These are phyloP conservation scores for Belgica antarctica DNA, from an alignment of 2,888 invertebrate genomes.

Conservation along the genomic window DNA sequence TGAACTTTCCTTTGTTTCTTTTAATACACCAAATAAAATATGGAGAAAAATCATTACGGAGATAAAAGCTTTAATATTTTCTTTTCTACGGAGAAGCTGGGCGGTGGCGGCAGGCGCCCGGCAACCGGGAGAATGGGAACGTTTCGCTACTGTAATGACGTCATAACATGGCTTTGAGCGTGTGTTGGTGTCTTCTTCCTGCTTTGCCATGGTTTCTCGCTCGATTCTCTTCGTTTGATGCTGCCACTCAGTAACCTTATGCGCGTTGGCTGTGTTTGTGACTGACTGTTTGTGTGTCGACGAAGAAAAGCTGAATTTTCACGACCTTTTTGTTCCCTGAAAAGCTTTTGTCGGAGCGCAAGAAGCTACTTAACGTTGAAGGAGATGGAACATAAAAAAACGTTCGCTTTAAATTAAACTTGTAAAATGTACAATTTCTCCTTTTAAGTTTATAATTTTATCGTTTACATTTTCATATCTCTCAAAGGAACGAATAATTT, in stretches of 20 bases:
- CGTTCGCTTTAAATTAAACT: background rate
- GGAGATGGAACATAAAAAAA: background rate
- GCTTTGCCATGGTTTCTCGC: background rate
- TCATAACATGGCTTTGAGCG: conserved; percentile 11
- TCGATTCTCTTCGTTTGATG: background rate
- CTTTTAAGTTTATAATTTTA: background rate
- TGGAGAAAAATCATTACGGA: conserved; percentile 43
- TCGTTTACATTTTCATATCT: conserved; percentile 1
- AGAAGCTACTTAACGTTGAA: too few relatives aligned
- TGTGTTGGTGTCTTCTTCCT: background rate
- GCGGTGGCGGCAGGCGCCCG: conserved; percentile 3
- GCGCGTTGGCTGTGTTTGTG: background rate
- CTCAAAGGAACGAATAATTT: background rate
- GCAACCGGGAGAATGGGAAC: background rate
- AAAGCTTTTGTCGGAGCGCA: background rate
- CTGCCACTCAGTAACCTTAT: background rate
- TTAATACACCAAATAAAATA: conserved; percentile 31
- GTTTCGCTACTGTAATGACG: conserved; percentile 30
- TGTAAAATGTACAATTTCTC: background rate
- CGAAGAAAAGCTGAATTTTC: conserved; percentile 7
- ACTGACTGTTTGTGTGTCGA: conserved; percentile 1
- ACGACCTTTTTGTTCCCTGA: conserved; percentile 11
- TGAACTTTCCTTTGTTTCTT: conserved; percentile 40
- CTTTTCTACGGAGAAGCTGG: background rate
- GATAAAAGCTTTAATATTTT: conserved; percentile 39